Evolutionary conservation across 2,888 invertebrate genomes (phyloP).

Genomic region (Prosopocoilus inquinatus): DNA sequence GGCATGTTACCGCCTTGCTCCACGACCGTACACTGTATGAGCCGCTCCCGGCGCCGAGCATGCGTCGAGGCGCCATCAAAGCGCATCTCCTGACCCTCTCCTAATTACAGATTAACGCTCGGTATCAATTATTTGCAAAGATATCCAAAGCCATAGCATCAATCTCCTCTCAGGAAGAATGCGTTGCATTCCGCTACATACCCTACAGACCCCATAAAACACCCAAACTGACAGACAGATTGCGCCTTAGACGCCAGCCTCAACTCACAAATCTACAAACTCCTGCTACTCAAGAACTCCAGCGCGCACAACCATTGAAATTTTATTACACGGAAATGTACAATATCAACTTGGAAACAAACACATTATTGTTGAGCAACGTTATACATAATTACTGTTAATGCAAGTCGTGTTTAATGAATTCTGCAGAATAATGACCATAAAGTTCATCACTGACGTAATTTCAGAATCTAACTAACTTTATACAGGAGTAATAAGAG

Average conservation of each 20-base stretch:
- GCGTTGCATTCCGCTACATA: conserved; percentile 3
- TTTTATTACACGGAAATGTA: no score
- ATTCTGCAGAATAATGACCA: no score
- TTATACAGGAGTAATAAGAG: no score
- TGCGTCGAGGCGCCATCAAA: conserved; percentile 37
- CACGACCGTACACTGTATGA: conserved; percentile 50
- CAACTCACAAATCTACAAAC: background rate
- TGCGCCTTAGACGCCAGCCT: background rate
- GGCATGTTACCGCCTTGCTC: conserved; percentile 50
- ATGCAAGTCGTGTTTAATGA: no score
- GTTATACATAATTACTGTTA: no score
- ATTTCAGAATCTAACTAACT: no score
- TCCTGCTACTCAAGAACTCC: background rate
- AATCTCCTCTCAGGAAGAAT: conserved; percentile 7
- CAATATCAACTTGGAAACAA: no score
- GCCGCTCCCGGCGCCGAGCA: conserved; percentile 46
- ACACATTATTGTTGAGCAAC: no score
- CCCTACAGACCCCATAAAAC: conserved; percentile 4
- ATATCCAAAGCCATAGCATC: conserved; percentile 16
- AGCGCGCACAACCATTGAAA: no score
- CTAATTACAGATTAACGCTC: conserved; percentile 37
- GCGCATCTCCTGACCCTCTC: conserved; percentile 24
- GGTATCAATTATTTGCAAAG: conserved; percentile 32
- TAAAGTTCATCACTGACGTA: no score
- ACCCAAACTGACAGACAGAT: background rate